Percentiles rank a stretch among this genome's conserved stretches.
Evolutionary conservation across 2,888 invertebrate species (phyloP).

Genomic region (Acronicta leporina): DNA sequence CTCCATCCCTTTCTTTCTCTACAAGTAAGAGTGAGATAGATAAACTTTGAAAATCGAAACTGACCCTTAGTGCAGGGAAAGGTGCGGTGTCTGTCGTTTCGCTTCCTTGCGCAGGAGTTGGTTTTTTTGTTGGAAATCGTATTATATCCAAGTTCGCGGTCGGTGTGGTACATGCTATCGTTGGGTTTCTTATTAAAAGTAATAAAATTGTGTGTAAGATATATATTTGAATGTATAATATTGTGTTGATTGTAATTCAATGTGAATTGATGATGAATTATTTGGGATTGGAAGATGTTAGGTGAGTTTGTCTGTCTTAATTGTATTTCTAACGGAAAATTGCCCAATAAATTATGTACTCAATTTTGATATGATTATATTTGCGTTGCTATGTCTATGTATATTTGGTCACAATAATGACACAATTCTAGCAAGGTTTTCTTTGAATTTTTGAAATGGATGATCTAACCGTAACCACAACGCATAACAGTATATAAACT

Average conservation of each 20-base stretch:
- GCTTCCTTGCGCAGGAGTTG: slow-evolving; percentile 61
- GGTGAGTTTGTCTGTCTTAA: slow-evolving; percentile 27
- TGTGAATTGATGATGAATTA: slow-evolving; percentile 39
- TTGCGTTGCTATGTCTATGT: too few relatives aligned
- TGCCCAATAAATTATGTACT: neutral
- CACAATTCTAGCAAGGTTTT: too few relatives aligned
- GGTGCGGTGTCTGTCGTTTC: slow-evolving; percentile 59
- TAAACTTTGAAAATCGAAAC: slow-evolving; percentile 39
- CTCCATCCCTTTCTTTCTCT: slow-evolving; percentile 18
- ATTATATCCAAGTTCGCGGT: slow-evolving; percentile 48
- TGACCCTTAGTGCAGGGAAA: slow-evolving; percentile 54
- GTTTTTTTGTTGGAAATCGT: slow-evolving; percentile 47
- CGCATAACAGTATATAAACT: neutral
- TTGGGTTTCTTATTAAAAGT: slow-evolving; percentile 9
- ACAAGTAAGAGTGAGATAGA: slow-evolving; percentile 24
- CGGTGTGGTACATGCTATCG: slow-evolving; percentile 29
- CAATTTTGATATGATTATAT: too few relatives aligned
- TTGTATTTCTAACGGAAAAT: slow-evolving; percentile 1
- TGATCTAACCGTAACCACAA: neutral
- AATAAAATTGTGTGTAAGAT: slow-evolving; percentile 1
- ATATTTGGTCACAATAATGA: too few relatives aligned
- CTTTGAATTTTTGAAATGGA: too few relatives aligned
- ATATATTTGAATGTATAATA: slow-evolving; percentile 17
- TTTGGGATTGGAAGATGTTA: slow-evolving; percentile 7
- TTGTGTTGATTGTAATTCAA: slow-evolving; percentile 26